Conservation (phyloP, 2,113 vertebrate genomes). For the Galeopterus variegatus region DNA sequence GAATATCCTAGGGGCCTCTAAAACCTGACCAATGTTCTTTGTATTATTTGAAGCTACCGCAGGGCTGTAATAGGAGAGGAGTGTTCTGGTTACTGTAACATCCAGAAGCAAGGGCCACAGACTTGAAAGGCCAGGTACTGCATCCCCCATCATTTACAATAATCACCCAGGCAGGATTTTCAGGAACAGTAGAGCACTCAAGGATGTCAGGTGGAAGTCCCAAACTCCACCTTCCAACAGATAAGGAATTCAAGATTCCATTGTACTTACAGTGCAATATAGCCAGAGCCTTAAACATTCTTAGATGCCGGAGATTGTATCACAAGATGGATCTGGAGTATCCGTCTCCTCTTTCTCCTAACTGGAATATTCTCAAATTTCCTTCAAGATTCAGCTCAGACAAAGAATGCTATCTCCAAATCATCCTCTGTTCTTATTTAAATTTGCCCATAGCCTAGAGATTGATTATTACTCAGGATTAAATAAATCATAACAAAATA, state of each 20-base stretch:
- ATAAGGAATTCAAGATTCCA: no score
- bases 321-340: rapidly evolving
- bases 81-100: background rate
- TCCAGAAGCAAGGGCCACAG: background rate
- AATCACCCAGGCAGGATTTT: background rate
- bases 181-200: background rate
- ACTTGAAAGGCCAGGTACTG: rapidly evolving
- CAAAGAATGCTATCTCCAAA: background rate
- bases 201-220: background rate
- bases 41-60: background rate
- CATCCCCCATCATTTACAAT: background rate
- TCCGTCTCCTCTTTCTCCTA: background rate
- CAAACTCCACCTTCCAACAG: background rate
- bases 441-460: background rate
- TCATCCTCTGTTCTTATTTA: background rate
- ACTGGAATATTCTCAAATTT: background rate
- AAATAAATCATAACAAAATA: background rate
- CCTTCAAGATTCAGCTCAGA: background rate
- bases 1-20: background rate
- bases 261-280: rapidly evolving
- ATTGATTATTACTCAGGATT: background rate
- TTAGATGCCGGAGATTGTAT: rapidly evolving
- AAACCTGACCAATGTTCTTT: background rate
- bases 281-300: background rate
- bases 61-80: no score